Percentiles rank a stretch among this genome's conserved stretches.
Conservation (phyloP, 2,797 vertebrate species). For the Schizopygopsis malacanthus region DNA sequence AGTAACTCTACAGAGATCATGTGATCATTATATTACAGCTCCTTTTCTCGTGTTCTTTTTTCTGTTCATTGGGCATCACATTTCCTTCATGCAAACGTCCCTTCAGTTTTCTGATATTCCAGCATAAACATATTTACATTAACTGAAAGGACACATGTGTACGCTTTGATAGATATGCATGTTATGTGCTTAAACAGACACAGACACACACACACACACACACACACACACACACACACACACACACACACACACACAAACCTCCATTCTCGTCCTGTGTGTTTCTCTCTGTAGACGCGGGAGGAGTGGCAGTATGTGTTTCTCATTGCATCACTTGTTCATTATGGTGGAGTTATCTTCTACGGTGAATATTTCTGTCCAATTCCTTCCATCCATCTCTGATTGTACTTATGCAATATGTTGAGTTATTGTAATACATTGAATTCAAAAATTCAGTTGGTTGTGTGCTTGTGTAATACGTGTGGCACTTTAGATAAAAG, state of each 20-base stretch:
- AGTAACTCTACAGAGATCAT: background rate
- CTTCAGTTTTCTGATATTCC: background rate
- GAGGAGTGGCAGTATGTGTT: conserved; percentile 88
- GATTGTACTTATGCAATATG: background rate
- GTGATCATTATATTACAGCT: background rate
- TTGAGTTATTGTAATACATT: background rate
- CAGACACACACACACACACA: no score
- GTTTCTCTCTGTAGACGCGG: conserved; percentile 69
- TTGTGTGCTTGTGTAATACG: background rate
- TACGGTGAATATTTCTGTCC: conserved; percentile 78
- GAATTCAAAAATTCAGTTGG: background rate
- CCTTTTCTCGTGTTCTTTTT: background rate
- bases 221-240: no score
- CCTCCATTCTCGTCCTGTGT: conserved; percentile 15
- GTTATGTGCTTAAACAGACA: background rate
- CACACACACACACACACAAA: background rate
- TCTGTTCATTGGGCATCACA: background rate
- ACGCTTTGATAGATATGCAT: background rate
- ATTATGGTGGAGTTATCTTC: conserved; percentile 92
- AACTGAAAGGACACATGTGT: background rate
- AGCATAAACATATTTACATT: background rate
- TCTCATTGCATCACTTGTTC: conserved; percentile 92
- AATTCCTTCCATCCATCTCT: conserved; percentile 31
- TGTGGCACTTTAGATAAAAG: background rate
- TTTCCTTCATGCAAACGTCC: background rate